These are phyloP conservation scores for Lasioglossum marginatum DNA, from an alignment of 2,888 invertebrate genomes.

Conservation along the genomic window DNA sequence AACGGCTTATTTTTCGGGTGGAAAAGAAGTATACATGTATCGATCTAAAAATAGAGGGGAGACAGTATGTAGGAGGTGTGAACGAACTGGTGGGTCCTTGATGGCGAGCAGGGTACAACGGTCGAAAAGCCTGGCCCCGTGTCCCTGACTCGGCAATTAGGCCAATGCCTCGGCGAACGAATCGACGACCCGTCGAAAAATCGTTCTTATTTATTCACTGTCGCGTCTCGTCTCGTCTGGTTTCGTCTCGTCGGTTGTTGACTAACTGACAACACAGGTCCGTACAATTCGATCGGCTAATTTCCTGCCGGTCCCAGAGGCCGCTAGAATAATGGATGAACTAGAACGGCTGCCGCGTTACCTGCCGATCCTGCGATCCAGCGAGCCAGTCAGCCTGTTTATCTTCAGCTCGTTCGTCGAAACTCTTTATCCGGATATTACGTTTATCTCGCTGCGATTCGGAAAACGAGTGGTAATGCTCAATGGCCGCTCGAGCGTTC, in stretches of 20 bases:
- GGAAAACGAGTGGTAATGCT: background rate
- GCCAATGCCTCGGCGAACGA: conserved; percentile 68
- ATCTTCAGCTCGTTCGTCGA: background rate
- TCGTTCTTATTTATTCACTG: conserved; percentile 37
- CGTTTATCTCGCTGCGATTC: background rate
- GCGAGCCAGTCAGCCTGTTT: background rate
- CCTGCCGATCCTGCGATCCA: background rate
- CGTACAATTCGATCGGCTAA: conserved; percentile 1
- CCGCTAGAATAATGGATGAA: background rate
- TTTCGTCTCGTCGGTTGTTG: background rate
- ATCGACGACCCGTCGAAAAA: conserved; percentile 58
- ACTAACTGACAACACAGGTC: background rate
- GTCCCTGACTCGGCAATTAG: conserved; percentile 73
- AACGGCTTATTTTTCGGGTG: background rate
- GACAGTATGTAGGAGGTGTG: conserved; percentile 37
- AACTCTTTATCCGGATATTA: conserved; percentile 13
- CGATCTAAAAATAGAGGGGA: conserved; percentile 1
- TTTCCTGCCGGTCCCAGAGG: background rate
- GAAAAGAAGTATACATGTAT: background rate
- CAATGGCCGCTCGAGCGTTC: background rate
- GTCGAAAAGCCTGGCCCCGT: conserved; percentile 63
- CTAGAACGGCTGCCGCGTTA: background rate
- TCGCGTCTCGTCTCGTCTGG: background rate
- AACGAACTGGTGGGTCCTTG: conserved; percentile 67
- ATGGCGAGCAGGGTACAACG: conserved; percentile 33